phyloP scores from a whole-genome alignment of 23 tunicate genomes.

The Clavelina lepadiformis region DNA sequence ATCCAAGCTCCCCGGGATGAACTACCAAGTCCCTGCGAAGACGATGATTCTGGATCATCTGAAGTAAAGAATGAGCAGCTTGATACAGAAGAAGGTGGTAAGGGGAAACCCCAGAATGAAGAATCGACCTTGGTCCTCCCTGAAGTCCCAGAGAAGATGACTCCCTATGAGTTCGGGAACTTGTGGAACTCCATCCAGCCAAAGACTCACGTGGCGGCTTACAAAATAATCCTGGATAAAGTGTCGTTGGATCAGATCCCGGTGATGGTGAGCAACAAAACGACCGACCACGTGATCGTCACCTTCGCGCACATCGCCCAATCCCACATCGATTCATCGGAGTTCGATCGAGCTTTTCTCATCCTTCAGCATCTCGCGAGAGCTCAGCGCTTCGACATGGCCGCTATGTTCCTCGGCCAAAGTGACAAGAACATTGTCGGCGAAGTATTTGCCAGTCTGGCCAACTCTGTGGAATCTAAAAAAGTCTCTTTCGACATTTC shows the following conservation, averaged over 20 bases:
- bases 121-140: constrained; percentile 1
- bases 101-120: neutral
- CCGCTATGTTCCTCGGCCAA: constrained; percentile 67
- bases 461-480: neutral
- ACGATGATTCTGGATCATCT: neutral
- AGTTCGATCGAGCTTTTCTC: constrained; percentile 35
- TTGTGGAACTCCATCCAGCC: constrained; percentile 66
- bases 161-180: constrained; percentile 84
- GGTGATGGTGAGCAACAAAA: constrained; percentile 72
- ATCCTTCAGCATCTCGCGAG: constrained; percentile 30
- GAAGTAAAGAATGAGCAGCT: no score
- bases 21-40: no score
- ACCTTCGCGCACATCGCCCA: constrained; percentile 48
- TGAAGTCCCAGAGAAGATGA: constrained; percentile 10
- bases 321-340: constrained; percentile 11
- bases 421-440: constrained; percentile 27
- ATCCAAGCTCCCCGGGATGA: no score
- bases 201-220: constrained; percentile 44
- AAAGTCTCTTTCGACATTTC: neutral
- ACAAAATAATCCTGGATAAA: constrained; percentile 49
- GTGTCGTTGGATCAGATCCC: constrained; percentile 28
- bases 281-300: constrained; percentile 62
- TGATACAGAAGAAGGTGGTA: neutral
- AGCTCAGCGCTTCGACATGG: constrained; percentile 68
- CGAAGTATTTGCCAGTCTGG: constrained; percentile 15